Conservation (phyloP, 2,797 vertebrate genomes). For the Chiloscyllium punctatum region DNA sequence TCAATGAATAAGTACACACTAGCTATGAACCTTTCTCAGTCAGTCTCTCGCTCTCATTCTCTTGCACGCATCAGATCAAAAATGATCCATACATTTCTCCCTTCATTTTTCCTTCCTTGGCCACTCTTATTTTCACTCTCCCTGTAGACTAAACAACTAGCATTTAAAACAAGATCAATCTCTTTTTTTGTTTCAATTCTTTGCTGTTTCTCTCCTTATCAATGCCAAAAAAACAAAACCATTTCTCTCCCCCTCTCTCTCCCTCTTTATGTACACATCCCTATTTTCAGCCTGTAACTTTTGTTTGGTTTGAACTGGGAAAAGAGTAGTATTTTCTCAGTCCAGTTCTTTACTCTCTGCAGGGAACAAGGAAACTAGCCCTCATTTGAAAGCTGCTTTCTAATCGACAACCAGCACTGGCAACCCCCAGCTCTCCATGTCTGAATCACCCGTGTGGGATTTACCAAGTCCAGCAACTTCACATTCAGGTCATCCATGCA, state of each 20-base stretch:
- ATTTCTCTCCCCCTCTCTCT: not conserved
- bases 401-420: not conserved
- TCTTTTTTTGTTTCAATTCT: not conserved
- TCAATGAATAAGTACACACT: slow-evolving; percentile 42
- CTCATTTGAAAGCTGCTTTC: not conserved
- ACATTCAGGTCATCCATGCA: not conserved
- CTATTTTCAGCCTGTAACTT: not conserved
- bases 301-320: not conserved
- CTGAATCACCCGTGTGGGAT: not conserved
- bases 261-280: not conserved
- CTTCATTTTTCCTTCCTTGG: not conserved
- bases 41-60: not conserved
- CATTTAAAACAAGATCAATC: not conserved
- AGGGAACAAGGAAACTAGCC: no score
- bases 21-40: slow-evolving; percentile 6
- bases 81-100: not conserved
- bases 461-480: not conserved
- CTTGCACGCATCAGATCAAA: slow-evolving; percentile 16
- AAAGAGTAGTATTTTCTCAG: not conserved
- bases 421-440: not conserved
- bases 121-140: not conserved
- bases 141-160: not conserved
- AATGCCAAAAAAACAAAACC: not conserved
- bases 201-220: not conserved
- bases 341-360: not conserved